Conservation (phyloP, 64 coral and sea anemone species). For the Dendronephthya gigantea region DNA sequence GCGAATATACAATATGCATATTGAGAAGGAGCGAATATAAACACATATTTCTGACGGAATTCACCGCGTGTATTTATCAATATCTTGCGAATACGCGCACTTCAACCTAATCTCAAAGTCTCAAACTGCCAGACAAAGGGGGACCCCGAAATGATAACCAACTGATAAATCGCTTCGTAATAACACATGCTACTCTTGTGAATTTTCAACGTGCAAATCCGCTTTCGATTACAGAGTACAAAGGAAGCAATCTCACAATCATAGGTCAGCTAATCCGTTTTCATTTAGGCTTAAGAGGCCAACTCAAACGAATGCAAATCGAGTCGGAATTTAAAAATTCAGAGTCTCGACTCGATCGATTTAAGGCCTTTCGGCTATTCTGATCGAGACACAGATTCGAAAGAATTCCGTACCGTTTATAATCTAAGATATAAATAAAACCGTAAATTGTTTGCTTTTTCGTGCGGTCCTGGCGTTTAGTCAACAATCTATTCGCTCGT, state of each 20-base stretch:
- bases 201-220: neutral
- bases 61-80: neutral
- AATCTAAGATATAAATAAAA: neutral
- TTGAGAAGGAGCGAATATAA: neutral
- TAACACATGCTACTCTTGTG: neutral
- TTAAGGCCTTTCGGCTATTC: neutral
- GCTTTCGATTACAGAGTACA: neutral
- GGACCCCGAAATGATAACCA: neutral
- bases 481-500: neutral
- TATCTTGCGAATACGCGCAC: neutral
- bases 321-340: neutral
- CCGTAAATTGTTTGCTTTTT: slow-evolving; percentile 11
- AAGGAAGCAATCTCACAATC: neutral
- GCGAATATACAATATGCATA: neutral
- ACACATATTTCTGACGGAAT: neutral
- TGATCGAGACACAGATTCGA: neutral
- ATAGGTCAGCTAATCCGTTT: neutral
- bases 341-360: neutral
- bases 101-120: neutral
- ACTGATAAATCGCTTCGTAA: neutral
- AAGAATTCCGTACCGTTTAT: neutral
- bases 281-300: neutral
- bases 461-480: neutral
- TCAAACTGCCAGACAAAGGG: neutral
- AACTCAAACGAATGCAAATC: neutral